A percentile compares a stretch with the other conserved stretches of the same genome.
Conservation (phyloP, 2,113 vertebrate species). For the Synodontis membranacea region DNA sequence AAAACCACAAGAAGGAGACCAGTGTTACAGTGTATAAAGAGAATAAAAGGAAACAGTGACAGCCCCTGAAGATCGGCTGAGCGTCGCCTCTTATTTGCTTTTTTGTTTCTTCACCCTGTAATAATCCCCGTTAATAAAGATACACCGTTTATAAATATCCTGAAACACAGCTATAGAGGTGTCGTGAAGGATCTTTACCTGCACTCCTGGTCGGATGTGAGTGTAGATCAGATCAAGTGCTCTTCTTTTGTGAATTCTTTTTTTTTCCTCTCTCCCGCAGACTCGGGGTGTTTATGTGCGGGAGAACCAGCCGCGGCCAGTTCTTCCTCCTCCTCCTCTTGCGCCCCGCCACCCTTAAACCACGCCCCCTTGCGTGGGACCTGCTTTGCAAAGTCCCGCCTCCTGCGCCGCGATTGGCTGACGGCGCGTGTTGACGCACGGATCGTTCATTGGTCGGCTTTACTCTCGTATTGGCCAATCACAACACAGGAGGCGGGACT, state of each 20-base stretch:
- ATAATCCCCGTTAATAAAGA: too few relatives aligned
- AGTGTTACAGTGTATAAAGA: neutral
- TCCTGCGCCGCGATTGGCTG: neutral
- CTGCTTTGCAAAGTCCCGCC: neutral
- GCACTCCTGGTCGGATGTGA: neutral
- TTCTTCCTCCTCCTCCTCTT: slow-evolving; percentile 55
- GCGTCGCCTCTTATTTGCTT: neutral
- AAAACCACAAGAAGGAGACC: neutral
- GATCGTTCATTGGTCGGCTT: neutral
- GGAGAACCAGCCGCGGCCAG: slow-evolving; percentile 82
- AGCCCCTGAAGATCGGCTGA: neutral
- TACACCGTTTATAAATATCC: neutral
- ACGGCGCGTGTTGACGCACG: neutral
- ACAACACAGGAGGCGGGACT: neutral
- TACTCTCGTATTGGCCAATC: neutral
- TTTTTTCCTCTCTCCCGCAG: slow-evolving; percentile 62
- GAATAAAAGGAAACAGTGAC: neutral
- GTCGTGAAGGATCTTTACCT: neutral
- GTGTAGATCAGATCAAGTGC: neutral
- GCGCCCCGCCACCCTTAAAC: slow-evolving; percentile 59
- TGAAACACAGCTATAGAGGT: too few relatives aligned
- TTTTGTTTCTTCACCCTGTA: neutral
- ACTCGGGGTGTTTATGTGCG: slow-evolving; percentile 74
- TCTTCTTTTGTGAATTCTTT: slow-evolving; percentile 65
- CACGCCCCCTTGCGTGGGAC: neutral